Evolutionary conservation across 1,140 invertebrate species (phyloP), one percentile per base, ranked within the genome.

Genomic region (Latrodectus geometricus): DNA sequence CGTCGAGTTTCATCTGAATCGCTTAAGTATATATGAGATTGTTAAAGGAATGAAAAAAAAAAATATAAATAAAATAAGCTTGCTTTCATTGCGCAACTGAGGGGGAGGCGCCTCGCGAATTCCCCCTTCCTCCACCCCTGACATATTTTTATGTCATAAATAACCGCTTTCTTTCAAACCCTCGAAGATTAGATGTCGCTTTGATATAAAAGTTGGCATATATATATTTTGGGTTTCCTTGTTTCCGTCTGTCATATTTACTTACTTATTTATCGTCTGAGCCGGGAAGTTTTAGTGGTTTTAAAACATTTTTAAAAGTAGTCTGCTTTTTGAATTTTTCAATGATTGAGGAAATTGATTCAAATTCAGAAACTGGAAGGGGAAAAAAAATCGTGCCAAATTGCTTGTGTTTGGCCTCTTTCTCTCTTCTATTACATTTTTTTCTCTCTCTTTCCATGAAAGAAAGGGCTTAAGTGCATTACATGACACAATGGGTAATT

Each of bases 141-240:
- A 48, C 76, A 78, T 78, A 78, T 61, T 82, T 61, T 82, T 82
- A 82, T 82, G 54, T 23, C 72, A 82, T 82, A 82, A 82, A 82
- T 82, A 73, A 82, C 79, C 61, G 79, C 54, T 69, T 72, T 82
- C 69, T 82, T 82, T 48, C 69, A 49, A 48, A n/a, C 73, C 8
- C 48, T 80, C 61, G 52, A 9, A 17, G 79, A 11, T 48, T 61
- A 23, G 50, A 66, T 54, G 68, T 73, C 56, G 79, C 69, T 82
- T 72, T 35, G 49, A 49, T 56, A 65, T 82, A 82, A 73, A 82
- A 12, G 78, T 17, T 70, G n/a, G 66, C 9, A 54, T 21, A 35
- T 70, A 70, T 65, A 69, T 65, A 82, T 73, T 73, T 73, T 82
- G 35, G 35, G 35, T 35, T 35, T 17, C 54, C 11, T 11, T 61